These are phyloP conservation scores for Ochlodes sylvanus DNA, from an alignment of 2,888 invertebrate species.

Conservation along the genomic window DNA sequence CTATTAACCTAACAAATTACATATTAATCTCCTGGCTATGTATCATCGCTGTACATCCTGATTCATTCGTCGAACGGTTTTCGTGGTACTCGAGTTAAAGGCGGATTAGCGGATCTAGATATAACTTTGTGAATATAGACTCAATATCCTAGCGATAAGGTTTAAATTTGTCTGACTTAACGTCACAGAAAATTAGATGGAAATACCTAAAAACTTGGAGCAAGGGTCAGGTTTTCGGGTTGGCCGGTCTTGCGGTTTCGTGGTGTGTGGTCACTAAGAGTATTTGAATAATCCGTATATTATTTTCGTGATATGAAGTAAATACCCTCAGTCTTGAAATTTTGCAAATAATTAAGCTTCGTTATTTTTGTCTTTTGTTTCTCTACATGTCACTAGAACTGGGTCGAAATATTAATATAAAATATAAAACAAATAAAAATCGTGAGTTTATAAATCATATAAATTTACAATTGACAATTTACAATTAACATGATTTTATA, in stretches of 20 bases:
- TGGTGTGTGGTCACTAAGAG: constrained; percentile 15
- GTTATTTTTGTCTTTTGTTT: too few species aligned
- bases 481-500: too few species aligned
- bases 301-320: too few species aligned
- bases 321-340: too few species aligned
- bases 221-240: constrained; percentile 8
- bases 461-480: too few species aligned
- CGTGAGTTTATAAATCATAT: too few species aligned
- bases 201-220: constrained; percentile 9
- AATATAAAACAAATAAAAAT: too few species aligned
- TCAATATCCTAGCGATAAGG: not conserved
- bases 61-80: not conserved
- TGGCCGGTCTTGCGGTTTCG: not conserved
- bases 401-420: too few species aligned
- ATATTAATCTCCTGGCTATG: not conserved
- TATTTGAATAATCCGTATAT: not conserved
- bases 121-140: not conserved
- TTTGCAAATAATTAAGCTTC: too few species aligned
- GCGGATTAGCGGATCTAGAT: not conserved
- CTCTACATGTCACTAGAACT: too few species aligned
- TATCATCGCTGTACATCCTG: constrained; percentile 6
- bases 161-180: not conserved
- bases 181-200: constrained; percentile 4
- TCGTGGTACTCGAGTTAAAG: not conserved
- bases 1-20: constrained; percentile 13